Evolutionary conservation across 2,797 vertebrate genomes (phyloP).

Genomic region (Argya squamiceps): DNA sequence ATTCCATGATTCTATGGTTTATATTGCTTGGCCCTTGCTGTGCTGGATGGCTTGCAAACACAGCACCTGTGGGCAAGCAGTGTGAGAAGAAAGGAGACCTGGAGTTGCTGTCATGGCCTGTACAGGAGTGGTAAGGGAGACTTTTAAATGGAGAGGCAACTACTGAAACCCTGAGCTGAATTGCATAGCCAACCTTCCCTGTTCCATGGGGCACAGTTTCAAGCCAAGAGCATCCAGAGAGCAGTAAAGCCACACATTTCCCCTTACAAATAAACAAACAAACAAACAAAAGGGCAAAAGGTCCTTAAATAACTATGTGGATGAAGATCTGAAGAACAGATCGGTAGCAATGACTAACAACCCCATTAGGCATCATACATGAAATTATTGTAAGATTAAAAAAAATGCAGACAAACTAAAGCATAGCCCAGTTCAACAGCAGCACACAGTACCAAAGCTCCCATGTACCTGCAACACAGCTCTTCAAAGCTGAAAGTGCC

Average conservation of each 20-base stretch:
- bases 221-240: neutral
- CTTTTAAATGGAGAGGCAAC: neutral
- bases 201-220: neutral
- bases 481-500: neutral
- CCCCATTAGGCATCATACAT: neutral
- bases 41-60: neutral
- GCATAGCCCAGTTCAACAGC: neutral
- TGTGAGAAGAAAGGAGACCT: neutral
- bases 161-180: neutral
- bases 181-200: neutral
- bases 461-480: fast-evolving
- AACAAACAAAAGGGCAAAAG: fast-evolving
- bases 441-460: neutral
- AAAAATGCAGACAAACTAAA: neutral
- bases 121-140: neutral
- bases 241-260: neutral
- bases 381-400: neutral
- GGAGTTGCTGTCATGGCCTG: neutral
- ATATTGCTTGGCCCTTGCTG: neutral
- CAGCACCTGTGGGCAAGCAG: neutral
- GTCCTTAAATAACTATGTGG: neutral
- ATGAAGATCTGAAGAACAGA: neutral
- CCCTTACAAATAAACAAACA: neutral
- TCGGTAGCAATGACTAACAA: neutral
- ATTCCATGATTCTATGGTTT: neutral